These are phyloP conservation scores for Catocala fraxini DNA, from an alignment of 2,888 invertebrate species.

Conservation along the genomic window DNA sequence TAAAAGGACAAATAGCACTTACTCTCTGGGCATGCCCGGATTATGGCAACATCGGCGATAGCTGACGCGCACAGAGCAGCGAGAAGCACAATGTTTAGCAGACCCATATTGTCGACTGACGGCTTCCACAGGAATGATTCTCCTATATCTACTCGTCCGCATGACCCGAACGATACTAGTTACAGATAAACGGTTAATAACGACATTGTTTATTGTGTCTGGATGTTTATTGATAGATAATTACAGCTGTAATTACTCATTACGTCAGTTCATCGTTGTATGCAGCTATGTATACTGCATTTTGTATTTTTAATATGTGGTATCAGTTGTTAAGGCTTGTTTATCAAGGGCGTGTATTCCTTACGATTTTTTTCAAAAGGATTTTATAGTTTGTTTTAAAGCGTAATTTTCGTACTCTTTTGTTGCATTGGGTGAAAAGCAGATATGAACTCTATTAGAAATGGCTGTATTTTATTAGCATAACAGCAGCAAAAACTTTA, in stretches of 20 bases:
- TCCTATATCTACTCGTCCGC: slow-evolving; percentile 19
- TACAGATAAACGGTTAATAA: slow-evolving; percentile 35
- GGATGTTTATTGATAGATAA: slow-evolving; percentile 15
- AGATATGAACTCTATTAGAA: too few species aligned
- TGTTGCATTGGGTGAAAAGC: too few species aligned
- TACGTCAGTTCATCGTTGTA: too few species aligned
- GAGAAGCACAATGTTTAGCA: slow-evolving; percentile 28
- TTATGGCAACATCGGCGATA: slow-evolving; percentile 8
- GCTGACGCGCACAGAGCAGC: slow-evolving; percentile 22
- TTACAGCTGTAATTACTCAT: slow-evolving; percentile 1
- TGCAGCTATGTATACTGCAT: too few species aligned
- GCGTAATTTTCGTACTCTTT: too few species aligned
- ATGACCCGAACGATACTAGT: slow-evolving; percentile 25
- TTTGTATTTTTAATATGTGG: too few species aligned
- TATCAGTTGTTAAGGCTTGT: too few species aligned
- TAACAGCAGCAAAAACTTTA: too few species aligned
- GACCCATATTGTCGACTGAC: slow-evolving; percentile 23
- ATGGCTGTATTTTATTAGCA: too few species aligned
- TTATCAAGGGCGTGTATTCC: too few species aligned
- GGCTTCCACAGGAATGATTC: not conserved
- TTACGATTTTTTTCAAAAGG: too few species aligned
- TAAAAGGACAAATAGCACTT: slow-evolving; percentile 15
- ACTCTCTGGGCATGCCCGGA: slow-evolving; percentile 26
- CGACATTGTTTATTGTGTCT: slow-evolving; percentile 41
- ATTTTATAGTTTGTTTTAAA: too few species aligned